Evolutionary conservation across 2,797 vertebrate species (phyloP), one percentile per base, ranked within the genome.

Genomic region (Sebastes nivosus): DNA sequence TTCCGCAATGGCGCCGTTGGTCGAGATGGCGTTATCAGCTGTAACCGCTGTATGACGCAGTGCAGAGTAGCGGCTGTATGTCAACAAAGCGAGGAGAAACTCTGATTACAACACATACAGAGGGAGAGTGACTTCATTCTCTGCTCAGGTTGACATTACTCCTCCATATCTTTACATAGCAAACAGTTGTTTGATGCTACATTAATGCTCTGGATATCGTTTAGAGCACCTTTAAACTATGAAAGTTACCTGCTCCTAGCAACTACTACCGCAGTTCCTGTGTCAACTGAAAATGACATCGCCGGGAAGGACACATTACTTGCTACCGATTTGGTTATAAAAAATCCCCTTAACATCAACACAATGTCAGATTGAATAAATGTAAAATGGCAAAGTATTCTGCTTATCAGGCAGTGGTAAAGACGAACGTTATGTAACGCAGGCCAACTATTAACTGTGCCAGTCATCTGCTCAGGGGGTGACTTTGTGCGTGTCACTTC

Each of bases 371-470:
- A 20, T 9, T 38, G 27, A 42, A 55, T 10, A 6, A 72, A 59
- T 54, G 2, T 32, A 8, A 63, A 24, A 10, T 57, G 16, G 57
- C 8, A 52, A 38, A 22, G 58, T 55, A 34, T 25, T 58, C 20
- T 8, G 42, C 20, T 68, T 64, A 66, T 59, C 42, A 36, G 57
- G 18, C 25, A 59, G 4, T 57, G 22, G 50, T 25, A 29, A 59
- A 59, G 14, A 0, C 13, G 0, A 0, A 55, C 12, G 24, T 57
- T 14, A 27, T 63, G n/a, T 20, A 25, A 61, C 2, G 16, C 22
- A 24, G 3, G 3, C 18, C 18, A 24, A 54, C 18, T 20, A 1
- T 29, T 55, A 34, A 32, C 32, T 50, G 22, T 52, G 69, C 46
- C 36, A 36, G 27, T 82, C 55, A 65, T 42, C 30, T 52, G 8